Percentiles rank a stretch among this genome's conserved stretches.
Conservation (phyloP, 2,888 invertebrate genomes). For the Agriopis leucophaearia region DNA sequence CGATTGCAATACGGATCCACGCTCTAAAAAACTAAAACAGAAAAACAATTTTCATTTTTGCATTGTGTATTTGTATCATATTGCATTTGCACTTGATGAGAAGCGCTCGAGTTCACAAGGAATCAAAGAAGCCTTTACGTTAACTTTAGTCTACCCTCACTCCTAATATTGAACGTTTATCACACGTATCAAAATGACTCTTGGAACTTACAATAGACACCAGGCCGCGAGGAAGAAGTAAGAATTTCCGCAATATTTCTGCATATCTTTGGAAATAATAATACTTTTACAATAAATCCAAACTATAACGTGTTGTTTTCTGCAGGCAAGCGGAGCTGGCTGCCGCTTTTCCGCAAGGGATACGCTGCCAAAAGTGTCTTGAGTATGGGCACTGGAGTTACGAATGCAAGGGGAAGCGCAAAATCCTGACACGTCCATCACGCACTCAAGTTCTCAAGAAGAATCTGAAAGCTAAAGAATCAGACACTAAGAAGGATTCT, state of each 20-base stretch:
- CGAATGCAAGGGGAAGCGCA: constrained; percentile 96
- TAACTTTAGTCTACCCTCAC: constrained; percentile 47
- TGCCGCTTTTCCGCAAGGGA: constrained; percentile 90
- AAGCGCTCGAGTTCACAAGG: constrained; percentile 44
- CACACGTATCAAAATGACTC: constrained; percentile 68
- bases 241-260: constrained; percentile 43
- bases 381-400: constrained; percentile 98
- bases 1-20: constrained; percentile 40
- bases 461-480: constrained; percentile 75
- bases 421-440: constrained; percentile 93
- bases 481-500: constrained; percentile 2
- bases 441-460: constrained; percentile 93
- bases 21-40: constrained; percentile 44
- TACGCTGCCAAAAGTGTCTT: constrained; percentile 96
- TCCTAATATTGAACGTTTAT: constrained; percentile 21
- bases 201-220: constrained; percentile 81
- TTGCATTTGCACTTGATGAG: constrained; percentile 53
- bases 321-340: constrained; percentile 87
- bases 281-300: constrained; percentile 26
- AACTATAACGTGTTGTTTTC: constrained; percentile 42
- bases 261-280: not conserved
- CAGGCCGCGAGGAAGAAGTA: constrained; percentile 80
- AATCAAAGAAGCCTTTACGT: constrained; percentile 21
- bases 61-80: constrained; percentile 17
- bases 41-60: constrained; percentile 5